Evolutionary conservation across 2,797 vertebrate species (phyloP).

Genomic region (Percopsis omiscomaycus): DNA sequence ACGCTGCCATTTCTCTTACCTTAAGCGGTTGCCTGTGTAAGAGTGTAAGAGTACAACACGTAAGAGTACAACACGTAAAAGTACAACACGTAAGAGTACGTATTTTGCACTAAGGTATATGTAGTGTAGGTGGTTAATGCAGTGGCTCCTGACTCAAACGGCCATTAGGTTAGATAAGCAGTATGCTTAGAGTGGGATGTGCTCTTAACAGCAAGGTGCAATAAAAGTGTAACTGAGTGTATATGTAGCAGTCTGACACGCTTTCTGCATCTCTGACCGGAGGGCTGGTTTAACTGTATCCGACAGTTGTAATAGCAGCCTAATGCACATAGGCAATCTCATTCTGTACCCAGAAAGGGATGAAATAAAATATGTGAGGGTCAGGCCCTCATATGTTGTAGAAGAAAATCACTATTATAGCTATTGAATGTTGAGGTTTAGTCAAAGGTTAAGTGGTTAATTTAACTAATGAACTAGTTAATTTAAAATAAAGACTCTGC

Average conservation of each 20-base stretch:
- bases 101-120: constrained; percentile 40
- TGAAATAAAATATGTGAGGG: neutral
- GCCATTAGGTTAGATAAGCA: constrained; percentile 14
- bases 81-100: constrained; percentile 4
- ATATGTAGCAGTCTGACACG: neutral
- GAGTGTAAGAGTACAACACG: constrained; percentile 15
- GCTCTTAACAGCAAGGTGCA: neutral
- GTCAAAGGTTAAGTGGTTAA: no score
- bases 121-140: constrained; percentile 21
- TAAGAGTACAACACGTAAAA: no score
- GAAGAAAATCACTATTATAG: neutral
- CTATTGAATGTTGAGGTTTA: constrained; percentile 1
- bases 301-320: neutral
- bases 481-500: no score
- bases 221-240: neutral
- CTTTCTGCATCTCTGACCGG: neutral
- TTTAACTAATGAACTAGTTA: no score
- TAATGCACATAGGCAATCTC: neutral
- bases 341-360: neutral
- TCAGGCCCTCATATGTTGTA: neutral
- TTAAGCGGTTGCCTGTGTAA: constrained; percentile 30
- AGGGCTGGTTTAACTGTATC: neutral
- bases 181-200: constrained; percentile 18
- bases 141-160: constrained; percentile 18
- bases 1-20: constrained; percentile 62